A percentile compares a stretch with the other conserved stretches of the same genome.
Conservation (phyloP, 1,140 invertebrate species). For the Colletes gigas region DNA sequence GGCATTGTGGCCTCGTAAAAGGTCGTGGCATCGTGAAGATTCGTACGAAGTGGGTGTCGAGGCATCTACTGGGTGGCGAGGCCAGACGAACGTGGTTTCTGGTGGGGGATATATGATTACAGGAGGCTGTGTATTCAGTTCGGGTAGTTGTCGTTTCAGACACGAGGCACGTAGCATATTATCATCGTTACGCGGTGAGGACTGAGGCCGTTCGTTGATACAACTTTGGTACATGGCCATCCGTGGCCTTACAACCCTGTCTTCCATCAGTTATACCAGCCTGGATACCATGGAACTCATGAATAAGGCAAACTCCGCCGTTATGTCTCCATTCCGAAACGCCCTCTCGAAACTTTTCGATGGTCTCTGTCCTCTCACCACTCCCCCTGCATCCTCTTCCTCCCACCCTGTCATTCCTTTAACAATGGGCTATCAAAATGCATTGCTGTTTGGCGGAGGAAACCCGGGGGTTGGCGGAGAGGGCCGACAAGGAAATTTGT, state of each 20-base stretch:
- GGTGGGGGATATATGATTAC: slow-evolving; percentile 56
- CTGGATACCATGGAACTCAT: slow-evolving; percentile 65
- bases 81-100: slow-evolving; percentile 18
- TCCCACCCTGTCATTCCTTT: slow-evolving; percentile 34
- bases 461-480: neutral
- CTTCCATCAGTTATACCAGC: slow-evolving; percentile 67
- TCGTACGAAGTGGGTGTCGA: slow-evolving; percentile 56
- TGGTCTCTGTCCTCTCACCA: slow-evolving; percentile 18
- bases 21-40: slow-evolving; percentile 52
- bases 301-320: slow-evolving; percentile 68
- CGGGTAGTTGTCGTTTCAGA: slow-evolving; percentile 66
- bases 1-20: slow-evolving; percentile 48
- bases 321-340: slow-evolving; percentile 68
- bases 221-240: slow-evolving; percentile 68
- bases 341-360: slow-evolving; percentile 66
- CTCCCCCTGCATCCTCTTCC: neutral
- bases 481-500: slow-evolving; percentile 45
- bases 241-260: slow-evolving; percentile 64
- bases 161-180: slow-evolving; percentile 71
- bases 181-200: slow-evolving; percentile 67
- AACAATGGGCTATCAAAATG: slow-evolving; percentile 66
- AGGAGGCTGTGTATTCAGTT: slow-evolving; percentile 65
- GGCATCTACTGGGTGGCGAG: slow-evolving; percentile 23
- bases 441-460: slow-evolving; percentile 54
- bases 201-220: slow-evolving; percentile 67